These are phyloP conservation scores for Aphelocoma coerulescens DNA, from an alignment of 2,113 vertebrate genomes.

Conservation along the genomic window DNA sequence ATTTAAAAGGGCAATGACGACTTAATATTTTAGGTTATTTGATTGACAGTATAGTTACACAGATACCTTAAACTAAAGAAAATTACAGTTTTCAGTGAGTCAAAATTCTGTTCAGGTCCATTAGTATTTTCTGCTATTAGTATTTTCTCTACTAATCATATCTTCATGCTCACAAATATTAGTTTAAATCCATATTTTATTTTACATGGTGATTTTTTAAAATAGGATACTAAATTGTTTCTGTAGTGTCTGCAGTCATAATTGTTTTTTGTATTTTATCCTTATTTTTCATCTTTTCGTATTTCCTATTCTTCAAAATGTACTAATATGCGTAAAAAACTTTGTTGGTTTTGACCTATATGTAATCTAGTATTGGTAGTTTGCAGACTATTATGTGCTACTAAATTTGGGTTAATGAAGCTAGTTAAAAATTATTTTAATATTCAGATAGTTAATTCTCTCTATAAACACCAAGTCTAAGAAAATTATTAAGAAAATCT, in stretches of 20 bases:
- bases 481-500: not conserved
- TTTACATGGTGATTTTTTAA: not conserved
- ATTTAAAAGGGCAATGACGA: conserved; percentile 99
- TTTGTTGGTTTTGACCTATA: not conserved
- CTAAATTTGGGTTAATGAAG: not conserved
- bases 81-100: not conserved
- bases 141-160: not conserved
- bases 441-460: not conserved
- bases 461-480: not conserved
- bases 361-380: not conserved
- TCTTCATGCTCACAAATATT: not conserved
- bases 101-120: not conserved
- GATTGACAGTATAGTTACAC: conserved; percentile 82
- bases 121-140: not conserved
- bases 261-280: not conserved
- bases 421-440: not conserved
- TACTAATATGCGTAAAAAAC: not conserved
- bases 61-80: conserved; percentile 70
- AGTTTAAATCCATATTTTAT: not conserved
- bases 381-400: not conserved
- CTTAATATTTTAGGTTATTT: conserved; percentile 97
- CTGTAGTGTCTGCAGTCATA: not conserved
- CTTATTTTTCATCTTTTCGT: not conserved
- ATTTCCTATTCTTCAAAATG: not conserved
- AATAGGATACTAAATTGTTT: not conserved